Conservation (phyloP, 2,888 invertebrate species). For the Euspilapteryx auroguttella region DNA sequence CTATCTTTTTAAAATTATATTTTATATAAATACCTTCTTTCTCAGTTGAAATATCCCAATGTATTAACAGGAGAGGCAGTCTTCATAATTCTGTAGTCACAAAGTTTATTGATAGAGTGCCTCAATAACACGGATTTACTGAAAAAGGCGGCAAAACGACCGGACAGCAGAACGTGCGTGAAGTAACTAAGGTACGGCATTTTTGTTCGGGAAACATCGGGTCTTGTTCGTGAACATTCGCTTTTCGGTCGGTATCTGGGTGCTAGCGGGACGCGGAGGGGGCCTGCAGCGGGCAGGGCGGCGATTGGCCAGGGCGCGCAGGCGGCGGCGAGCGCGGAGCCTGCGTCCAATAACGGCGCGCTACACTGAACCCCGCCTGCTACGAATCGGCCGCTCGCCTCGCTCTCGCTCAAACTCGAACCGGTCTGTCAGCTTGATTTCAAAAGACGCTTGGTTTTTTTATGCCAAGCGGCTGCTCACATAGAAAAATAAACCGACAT, state of each 20-base stretch:
- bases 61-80: too few relatives aligned
- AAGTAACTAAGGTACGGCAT: constrained; percentile 61
- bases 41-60: too few relatives aligned
- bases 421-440: constrained; percentile 27
- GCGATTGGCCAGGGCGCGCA: constrained; percentile 27
- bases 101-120: too few relatives aligned
- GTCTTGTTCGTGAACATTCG: constrained; percentile 51
- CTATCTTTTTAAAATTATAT: too few relatives aligned
- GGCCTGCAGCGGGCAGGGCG: constrained; percentile 14
- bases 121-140: too few relatives aligned
- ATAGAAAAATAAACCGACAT: constrained; percentile 59
- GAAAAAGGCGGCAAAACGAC: constrained; percentile 39
- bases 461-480: constrained; percentile 26
- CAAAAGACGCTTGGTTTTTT: constrained; percentile 33
- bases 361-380: constrained; percentile 38
- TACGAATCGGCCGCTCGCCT: constrained; percentile 15
- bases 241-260: constrained; percentile 27
- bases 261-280: constrained; percentile 39
- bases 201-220: constrained; percentile 58
- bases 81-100: too few relatives aligned
- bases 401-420: constrained; percentile 28
- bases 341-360: constrained; percentile 27
- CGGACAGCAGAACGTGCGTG: constrained; percentile 37
- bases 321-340: constrained; percentile 36
- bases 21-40: too few relatives aligned